phyloP scores from a whole-genome alignment of 2,797 vertebrate species.

The Australoheros facetus region DNA sequence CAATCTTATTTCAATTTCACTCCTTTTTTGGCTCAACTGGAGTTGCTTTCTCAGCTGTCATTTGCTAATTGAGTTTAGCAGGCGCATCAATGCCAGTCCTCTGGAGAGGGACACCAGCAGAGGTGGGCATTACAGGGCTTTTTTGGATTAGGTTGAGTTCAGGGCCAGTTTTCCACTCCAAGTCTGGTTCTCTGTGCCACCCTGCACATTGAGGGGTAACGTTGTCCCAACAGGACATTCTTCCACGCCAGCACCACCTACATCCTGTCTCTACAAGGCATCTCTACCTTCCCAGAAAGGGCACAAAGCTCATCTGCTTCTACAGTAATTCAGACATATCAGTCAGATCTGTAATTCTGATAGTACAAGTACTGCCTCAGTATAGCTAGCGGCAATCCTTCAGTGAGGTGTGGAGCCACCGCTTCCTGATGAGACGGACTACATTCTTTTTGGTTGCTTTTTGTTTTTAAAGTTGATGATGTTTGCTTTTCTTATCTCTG shows the following conservation, averaged over 20 bases:
- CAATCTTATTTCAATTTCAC: constrained; percentile 54
- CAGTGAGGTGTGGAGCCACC: background rate
- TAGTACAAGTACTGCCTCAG: constrained; percentile 10
- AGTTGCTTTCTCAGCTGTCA: constrained; percentile 71
- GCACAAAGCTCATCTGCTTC: constrained; percentile 56
- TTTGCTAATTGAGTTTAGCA: constrained; percentile 72
- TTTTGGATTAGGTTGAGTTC: constrained; percentile 73
- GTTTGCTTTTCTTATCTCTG: constrained; percentile 50
- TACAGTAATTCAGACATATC: constrained; percentile 4
- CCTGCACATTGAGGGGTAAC: constrained; percentile 61
- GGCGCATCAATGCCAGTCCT: constrained; percentile 58
- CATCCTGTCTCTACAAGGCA: constrained; percentile 53
- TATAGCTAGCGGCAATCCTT: background rate
- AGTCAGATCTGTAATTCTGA: constrained; percentile 35
- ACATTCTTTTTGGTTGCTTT: constrained; percentile 48
- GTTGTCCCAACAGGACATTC: constrained; percentile 77
- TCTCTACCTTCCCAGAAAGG: constrained; percentile 64
- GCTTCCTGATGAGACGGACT: constrained; percentile 24
- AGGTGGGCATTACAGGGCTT: constrained; percentile 71
- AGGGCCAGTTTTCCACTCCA: constrained; percentile 80
- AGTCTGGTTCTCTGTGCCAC: constrained; percentile 72
- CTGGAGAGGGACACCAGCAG: constrained; percentile 48
- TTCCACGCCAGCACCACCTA: constrained; percentile 47
- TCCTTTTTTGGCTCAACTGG: constrained; percentile 75
- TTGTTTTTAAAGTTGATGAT: background rate